phyloP scores from a whole-genome alignment of 2,797 vertebrate species.

The Tokudaia muenninki region DNA sequence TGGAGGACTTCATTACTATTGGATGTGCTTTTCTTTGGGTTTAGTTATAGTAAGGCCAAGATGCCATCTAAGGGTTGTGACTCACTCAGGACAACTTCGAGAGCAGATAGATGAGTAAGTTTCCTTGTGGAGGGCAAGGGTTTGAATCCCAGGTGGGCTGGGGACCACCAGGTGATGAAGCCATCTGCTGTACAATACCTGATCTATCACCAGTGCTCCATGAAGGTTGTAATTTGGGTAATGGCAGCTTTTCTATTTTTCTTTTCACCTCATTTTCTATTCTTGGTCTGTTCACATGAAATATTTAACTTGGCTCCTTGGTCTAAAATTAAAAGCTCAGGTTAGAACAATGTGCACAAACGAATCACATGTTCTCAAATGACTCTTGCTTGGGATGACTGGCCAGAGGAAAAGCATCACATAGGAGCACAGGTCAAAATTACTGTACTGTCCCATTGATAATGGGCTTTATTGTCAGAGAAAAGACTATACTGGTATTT shows the following conservation, averaged over 20 bases:
- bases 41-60: background rate
- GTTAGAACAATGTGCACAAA: constrained; percentile 66
- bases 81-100: background rate
- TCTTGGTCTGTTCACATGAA: constrained; percentile 78
- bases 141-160: background rate
- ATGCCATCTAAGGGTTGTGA: background rate
- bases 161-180: background rate
- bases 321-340: constrained; percentile 79
- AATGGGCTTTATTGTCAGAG: background rate
- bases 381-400: background rate
- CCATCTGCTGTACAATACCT: background rate
- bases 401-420: constrained; percentile 1
- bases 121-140: background rate
- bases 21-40: constrained; percentile 18
- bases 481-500: constrained; percentile 29
- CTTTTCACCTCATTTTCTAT: constrained; percentile 72
- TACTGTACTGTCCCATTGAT: background rate
- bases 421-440: constrained; percentile 27
- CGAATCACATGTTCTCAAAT: constrained; percentile 42
- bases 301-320: constrained; percentile 75
- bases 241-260: constrained; percentile 63
- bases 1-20: background rate
- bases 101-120: background rate
- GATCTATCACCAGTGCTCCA: background rate
- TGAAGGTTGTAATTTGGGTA: constrained; percentile 50